Evolutionary conservation across 64 coral and sea anemone species (phyloP), one percentile per base, ranked within the genome.

Genomic region (Montipora foliosa): DNA sequence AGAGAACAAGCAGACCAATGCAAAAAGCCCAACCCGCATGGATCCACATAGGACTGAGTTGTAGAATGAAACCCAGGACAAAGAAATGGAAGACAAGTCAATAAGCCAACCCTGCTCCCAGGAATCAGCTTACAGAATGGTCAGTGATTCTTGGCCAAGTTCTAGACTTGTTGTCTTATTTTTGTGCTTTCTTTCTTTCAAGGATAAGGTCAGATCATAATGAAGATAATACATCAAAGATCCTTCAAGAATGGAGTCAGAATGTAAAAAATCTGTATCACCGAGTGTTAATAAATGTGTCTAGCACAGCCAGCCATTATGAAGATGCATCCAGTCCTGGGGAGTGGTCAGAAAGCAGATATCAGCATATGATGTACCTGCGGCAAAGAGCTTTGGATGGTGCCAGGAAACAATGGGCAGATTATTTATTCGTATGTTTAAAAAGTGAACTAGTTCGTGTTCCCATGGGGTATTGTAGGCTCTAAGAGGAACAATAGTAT

Each of bases 121-220:
- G 37, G 1, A 37, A 37, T 37, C 37, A 37, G 37, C 37, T 37
- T 37, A 37, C 37, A 37, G 37, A 37, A 37, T 37, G 37, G 37
- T 37, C 37, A 37, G 37, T 37, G 37, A 37, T 37, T 37, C 37
- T 37, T 0, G 37, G 37, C 37, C 37, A 37, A 37, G 2, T 37
- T 37, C 37, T 37, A 37, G 37, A 37, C 37, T 37, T 37, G 37
- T 37, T 37, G 37, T 71, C 4, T 71, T 71, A 71, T 1, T 70
- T 70, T 67, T 85, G 0, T 68, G n/a, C 11, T 29, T 46, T 67
- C 17, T 67, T 16, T 15, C 67, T 78, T 8, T 86, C 16, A 29
- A 99, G 97, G 97, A 92, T 99, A 15, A 94, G 91, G 80, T 92
- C 94, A 49, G 97, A 99, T 45, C 97, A 99, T 67, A 99, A 99